These are phyloP conservation scores for Acronicta alni DNA, from an alignment of 2,888 invertebrate species.

Conservation along the genomic window DNA sequence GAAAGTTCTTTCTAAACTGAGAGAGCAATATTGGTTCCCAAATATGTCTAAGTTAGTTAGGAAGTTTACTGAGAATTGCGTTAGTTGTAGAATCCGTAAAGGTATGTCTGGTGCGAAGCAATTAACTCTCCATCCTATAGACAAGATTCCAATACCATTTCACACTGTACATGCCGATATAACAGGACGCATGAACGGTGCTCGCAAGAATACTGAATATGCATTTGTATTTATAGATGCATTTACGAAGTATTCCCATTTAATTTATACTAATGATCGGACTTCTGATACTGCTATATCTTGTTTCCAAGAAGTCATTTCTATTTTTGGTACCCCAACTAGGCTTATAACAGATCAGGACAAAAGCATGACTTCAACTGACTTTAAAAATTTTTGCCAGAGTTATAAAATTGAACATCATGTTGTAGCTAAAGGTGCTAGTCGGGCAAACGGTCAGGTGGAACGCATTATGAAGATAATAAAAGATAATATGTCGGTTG, in stretches of 20 bases:
- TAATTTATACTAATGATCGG: conserved; percentile 7
- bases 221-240: background rate
- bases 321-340: conserved; percentile 6
- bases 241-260: background rate
- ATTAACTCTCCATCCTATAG: background rate
- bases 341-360: conserved; percentile 8
- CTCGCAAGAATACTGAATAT: background rate
- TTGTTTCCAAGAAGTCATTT: background rate
- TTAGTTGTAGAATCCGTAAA: too few relatives aligned
- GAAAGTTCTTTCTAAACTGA: too few relatives aligned
- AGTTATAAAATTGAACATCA: conserved; percentile 2
- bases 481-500: background rate
- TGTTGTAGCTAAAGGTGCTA: conserved; percentile 4
- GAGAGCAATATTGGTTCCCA: too few relatives aligned
- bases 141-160: conserved; percentile 2
- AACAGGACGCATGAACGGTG: conserved; percentile 1
- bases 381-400: conserved; percentile 8
- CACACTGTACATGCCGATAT: background rate
- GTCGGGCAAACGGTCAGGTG: background rate
- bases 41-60: too few relatives aligned
- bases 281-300: background rate
- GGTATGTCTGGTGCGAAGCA: too few relatives aligned
- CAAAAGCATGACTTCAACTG: conserved; percentile 3
- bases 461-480: too few relatives aligned
- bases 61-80: too few relatives aligned